Base-by-base conservation (phyloP, 2,797 vertebrate genomes). In the Coregonus ussuriensis region DNA sequence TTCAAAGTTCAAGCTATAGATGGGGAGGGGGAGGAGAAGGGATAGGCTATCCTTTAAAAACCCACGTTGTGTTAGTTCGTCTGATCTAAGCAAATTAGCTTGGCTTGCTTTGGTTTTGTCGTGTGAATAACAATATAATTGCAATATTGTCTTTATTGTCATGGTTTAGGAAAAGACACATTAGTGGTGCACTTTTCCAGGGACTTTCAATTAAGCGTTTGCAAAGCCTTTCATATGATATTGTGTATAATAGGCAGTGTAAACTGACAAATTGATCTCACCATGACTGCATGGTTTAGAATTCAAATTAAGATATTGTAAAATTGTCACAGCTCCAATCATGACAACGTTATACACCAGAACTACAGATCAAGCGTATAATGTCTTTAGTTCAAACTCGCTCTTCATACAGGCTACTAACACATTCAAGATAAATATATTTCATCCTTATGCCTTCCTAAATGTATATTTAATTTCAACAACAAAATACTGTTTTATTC, bases 1-100 rank as follows among this genome's bases (percentile, higher is more conserved):
- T 89, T 90, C 89, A 93, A 93, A 94, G 93, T 95, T 93, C 90
- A 94, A 89, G 86, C 91, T 83, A 83, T 81, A 85, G 68, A 82
- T 88, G 87, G 83, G 90, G 88, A 82, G 56, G 72, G n/a, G 76
- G 72, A 70, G 74, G 47, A 53, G 73, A 21, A 41, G 9, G 15
- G 79, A 79, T 79, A 82, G 81, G 75, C 68, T 84, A 81, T 74
- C 87, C 83, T 81, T 81, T 77, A 79, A 88, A 74, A 85, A 89
- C 89, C 84, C 84, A 88, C 87, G 82, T 82, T 78, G 78, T 82
- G 77, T 81, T 82, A 82, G 82, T 81, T 81, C 78, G 77, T 77
- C 63, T 83, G 65, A 74, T 75, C 18, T 77, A 52, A 65, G 70
- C 71, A 81, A 82, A 85, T 77, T 37, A 67, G 33, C 75, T 37